Evolutionary conservation across 1,140 invertebrate genomes (phyloP), one percentile per base, ranked within the genome.

Genomic region (Tetranychus cinnabarinus): DNA sequence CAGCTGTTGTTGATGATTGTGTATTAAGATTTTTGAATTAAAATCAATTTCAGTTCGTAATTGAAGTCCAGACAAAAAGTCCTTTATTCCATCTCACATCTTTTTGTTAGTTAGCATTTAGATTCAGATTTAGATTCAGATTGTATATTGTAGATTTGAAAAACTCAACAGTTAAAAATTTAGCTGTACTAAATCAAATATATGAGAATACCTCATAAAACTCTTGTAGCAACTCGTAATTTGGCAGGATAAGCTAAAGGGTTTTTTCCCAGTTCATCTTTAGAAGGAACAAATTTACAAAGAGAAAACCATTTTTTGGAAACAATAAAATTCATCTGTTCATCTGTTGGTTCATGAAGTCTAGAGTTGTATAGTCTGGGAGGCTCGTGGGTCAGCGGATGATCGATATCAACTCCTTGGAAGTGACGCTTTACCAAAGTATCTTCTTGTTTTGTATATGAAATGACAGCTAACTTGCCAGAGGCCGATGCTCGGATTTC

Each of bases 361-460:
- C 66, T 60, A 67, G 68, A 73, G 50, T 65, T 58, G 5, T 33
- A 15, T 1, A n/a, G 2, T 58, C 65, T 67, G 59, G 72, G 71
- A 45, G 69, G 67, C 56, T 63, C 58, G n/a, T 71, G 31, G 15
- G 58, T 67, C 2, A 70, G 57, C 15, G 68, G 67, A 61, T 72
- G 68, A 64, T 84, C 80, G 33, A 79, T 73, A 52, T 85, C 75
- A 68, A 86, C 82, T 1, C 84, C 86, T 56, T 78, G 73, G 37
- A 97, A 77, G 72, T 95, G 88, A 42, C 87, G 75, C 73, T 97
- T 96, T 0, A 95, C 81, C 63, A 97, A 87, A n/a, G 83, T 83
- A 73, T 97, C 91, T 77, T 97, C 92, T 34, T 95, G 72, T 1
- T 86, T 91, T 73, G 95, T 90, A 73, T 95, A 96, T 5, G 84